Evolutionary conservation across 2,113 vertebrate species (phyloP).

Genomic region (Upupa epops): DNA sequence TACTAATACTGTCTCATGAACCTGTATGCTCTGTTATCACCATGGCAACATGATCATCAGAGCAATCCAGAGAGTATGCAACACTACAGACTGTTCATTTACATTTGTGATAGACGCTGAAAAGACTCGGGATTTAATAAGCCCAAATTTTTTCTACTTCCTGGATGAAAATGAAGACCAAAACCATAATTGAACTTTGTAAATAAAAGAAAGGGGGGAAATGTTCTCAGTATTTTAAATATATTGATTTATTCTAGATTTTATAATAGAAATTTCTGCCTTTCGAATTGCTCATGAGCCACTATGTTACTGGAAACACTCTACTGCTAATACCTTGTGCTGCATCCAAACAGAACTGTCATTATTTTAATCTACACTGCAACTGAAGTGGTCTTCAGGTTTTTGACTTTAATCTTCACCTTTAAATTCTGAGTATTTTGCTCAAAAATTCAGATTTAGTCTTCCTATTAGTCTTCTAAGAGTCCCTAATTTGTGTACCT

Average conservation of each 20-base stretch:
- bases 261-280: neutral
- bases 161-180: neutral
- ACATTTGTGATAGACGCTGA: constrained; percentile 62
- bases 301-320: neutral
- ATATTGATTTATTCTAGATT: neutral
- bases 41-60: constrained; percentile 75
- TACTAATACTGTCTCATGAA: constrained; percentile 71
- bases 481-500: neutral
- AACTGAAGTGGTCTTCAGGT: neutral
- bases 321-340: neutral
- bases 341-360: neutral
- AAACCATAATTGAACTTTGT: neutral
- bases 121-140: constrained; percentile 54
- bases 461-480: neutral
- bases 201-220: neutral
- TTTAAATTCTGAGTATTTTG: neutral
- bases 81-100: constrained; percentile 64
- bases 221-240: neutral
- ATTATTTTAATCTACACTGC: neutral
- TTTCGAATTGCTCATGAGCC: neutral
- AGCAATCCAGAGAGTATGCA: constrained; percentile 42
- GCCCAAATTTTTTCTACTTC: neutral
- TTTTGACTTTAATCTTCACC: neutral
- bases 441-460: neutral
- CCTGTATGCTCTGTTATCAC: constrained; percentile 64